Evolutionary conservation across 2,797 vertebrate genomes (phyloP).

Genomic region (Cyprinella venusta): DNA sequence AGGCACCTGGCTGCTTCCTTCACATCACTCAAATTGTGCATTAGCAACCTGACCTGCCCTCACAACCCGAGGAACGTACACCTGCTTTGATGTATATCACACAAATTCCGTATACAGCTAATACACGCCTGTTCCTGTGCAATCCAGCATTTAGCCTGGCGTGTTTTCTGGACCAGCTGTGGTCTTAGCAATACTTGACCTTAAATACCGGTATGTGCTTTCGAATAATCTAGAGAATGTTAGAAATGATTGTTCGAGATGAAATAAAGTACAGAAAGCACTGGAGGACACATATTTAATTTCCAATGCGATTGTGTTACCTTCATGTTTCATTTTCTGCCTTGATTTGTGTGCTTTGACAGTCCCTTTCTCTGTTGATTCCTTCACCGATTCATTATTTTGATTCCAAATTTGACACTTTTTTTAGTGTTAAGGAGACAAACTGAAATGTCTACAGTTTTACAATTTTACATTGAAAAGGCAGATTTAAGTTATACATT

Average conservation of each 20-base stretch:
- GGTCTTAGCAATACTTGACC: conserved; percentile 23
- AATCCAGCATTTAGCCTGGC: conserved; percentile 39
- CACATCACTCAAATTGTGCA: conserved; percentile 42
- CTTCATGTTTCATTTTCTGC: not conserved
- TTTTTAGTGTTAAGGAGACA: not conserved
- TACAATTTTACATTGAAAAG: not conserved
- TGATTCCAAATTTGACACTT: not conserved
- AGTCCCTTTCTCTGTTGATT: not conserved
- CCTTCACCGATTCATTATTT: not conserved
- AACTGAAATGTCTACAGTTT: not conserved
- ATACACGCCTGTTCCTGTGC: not conserved
- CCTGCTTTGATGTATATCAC: conserved; percentile 35
- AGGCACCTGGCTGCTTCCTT: conserved; percentile 45
- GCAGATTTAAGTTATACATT: not conserved
- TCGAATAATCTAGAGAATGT: conserved; percentile 7
- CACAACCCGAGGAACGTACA: conserved; percentile 14
- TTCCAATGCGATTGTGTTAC: conserved; percentile 12
- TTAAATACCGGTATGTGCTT: conserved; percentile 27
- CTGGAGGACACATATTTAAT: not conserved
- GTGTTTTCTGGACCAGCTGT: conserved; percentile 29
- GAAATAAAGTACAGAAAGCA: not conserved
- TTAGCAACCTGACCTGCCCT: conserved; percentile 39
- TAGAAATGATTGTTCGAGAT: conserved; percentile 3
- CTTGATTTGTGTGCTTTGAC: conserved; percentile 6
- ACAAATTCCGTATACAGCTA: conserved; percentile 20